These are phyloP conservation scores for Strix uralensis DNA, from an alignment of 2,113 vertebrate species.

Conservation along the genomic window DNA sequence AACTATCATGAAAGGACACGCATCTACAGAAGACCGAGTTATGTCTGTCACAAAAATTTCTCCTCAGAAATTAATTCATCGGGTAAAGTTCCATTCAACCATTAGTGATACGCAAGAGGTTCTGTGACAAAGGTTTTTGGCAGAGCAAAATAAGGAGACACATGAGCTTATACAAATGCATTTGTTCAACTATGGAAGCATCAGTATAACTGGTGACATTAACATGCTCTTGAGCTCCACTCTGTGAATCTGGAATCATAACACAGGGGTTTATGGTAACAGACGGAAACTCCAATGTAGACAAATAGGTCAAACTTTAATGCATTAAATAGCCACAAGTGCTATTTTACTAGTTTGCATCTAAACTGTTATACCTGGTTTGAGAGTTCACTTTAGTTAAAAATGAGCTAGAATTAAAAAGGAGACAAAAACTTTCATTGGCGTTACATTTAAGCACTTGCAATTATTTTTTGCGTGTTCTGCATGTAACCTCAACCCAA, in stretches of 20 bases:
- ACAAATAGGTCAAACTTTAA: background rate
- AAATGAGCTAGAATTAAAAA: background rate
- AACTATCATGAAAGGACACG: background rate
- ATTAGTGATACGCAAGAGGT: background rate
- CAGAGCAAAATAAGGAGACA: background rate
- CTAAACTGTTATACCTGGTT: background rate
- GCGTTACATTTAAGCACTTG: background rate
- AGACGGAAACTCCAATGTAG: background rate
- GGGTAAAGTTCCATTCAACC: background rate
- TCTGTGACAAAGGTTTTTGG: background rate
- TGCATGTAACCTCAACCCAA: background rate
- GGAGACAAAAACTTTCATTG: background rate
- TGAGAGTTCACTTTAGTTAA: background rate
- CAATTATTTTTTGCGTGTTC: background rate
- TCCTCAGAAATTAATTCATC: background rate
- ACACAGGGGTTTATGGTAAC: background rate
- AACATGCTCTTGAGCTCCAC: background rate
- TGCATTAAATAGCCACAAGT: background rate
- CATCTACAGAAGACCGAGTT: background rate
- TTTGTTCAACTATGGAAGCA: background rate
- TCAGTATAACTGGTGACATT: background rate
- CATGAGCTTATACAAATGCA: background rate
- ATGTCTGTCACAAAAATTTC: background rate
- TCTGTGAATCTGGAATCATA: background rate
- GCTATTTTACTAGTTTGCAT: background rate